These are phyloP conservation scores for Aix galericulata DNA, from an alignment of 2,113 vertebrate genomes.

Conservation along the genomic window DNA sequence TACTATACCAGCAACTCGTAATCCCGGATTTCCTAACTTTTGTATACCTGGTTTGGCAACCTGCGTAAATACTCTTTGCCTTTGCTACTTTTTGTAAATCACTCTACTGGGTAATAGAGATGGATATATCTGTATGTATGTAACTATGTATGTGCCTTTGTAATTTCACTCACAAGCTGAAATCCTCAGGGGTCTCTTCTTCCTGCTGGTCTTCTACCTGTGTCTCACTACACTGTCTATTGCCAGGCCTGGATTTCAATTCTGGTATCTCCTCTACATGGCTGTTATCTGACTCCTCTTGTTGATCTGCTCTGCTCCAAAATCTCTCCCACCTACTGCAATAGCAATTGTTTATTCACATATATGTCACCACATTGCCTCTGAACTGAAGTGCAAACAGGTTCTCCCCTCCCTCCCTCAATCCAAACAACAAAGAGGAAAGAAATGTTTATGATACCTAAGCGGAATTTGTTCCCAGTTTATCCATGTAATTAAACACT, in stretches of 20 bases:
- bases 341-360: conserved; percentile 57
- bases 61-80: neutral
- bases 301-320: conserved; percentile 64
- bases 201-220: conserved; percentile 57
- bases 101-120: neutral
- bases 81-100: neutral
- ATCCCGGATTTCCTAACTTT: neutral
- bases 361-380: neutral
- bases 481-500: conserved; percentile 35
- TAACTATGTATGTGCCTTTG: neutral
- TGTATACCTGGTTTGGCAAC: neutral
- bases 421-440: neutral
- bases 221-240: conserved; percentile 72
- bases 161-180: conserved; percentile 63
- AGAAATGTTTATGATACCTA: neutral
- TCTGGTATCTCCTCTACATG: conserved; percentile 59
- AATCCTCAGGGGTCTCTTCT: conserved; percentile 55
- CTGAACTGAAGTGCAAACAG: neutral
- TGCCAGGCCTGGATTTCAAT: conserved; percentile 56
- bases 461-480: conserved; percentile 14
- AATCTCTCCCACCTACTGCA: conserved; percentile 70
- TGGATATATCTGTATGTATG: neutral
- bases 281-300: conserved; percentile 63
- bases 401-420: neutral
- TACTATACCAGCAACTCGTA: neutral